phyloP scores from a whole-genome alignment of 2,113 vertebrate genomes.

The Andinoacara biseriatus region DNA sequence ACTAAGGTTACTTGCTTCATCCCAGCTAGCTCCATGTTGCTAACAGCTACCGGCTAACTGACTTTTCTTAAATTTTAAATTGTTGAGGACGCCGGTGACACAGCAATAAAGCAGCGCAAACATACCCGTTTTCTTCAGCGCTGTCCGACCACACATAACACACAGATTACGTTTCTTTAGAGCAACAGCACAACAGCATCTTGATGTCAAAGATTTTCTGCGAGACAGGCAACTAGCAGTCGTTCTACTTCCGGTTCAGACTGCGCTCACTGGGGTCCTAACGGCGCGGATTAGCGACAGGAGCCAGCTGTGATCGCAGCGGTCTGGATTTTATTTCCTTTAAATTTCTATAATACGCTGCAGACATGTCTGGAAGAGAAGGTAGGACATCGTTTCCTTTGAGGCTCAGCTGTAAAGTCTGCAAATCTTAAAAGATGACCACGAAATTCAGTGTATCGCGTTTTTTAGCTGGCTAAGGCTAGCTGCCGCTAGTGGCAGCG shows the following conservation, averaged over 20 bases:
- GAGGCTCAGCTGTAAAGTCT: neutral
- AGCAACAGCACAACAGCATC: constrained; percentile 7
- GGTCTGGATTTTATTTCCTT: neutral
- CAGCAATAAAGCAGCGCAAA: neutral
- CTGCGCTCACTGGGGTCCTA: constrained; percentile 59
- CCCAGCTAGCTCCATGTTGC: constrained; percentile 27
- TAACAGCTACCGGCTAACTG: neutral
- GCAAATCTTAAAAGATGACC: neutral
- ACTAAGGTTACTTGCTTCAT: neutral
- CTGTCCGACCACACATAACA: constrained; percentile 5
- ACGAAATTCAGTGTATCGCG: neutral
- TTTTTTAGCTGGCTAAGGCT: neutral
- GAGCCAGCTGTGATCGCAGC: neutral
- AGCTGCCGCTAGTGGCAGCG: neutral
- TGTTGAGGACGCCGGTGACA: accelerated
- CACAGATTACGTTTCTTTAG: neutral
- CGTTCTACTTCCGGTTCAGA: constrained; percentile 64
- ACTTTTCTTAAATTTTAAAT: neutral
- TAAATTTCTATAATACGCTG: neutral
- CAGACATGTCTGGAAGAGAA: constrained; percentile 84
- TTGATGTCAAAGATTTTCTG: neutral
- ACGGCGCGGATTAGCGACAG: constrained; percentile 38
- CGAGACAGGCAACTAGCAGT: constrained; percentile 47
- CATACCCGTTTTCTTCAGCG: neutral
- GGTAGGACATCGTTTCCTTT: constrained; percentile 56